Evolutionary conservation across 1,140 invertebrate genomes (phyloP).

Genomic region (Bombus superbus): DNA sequence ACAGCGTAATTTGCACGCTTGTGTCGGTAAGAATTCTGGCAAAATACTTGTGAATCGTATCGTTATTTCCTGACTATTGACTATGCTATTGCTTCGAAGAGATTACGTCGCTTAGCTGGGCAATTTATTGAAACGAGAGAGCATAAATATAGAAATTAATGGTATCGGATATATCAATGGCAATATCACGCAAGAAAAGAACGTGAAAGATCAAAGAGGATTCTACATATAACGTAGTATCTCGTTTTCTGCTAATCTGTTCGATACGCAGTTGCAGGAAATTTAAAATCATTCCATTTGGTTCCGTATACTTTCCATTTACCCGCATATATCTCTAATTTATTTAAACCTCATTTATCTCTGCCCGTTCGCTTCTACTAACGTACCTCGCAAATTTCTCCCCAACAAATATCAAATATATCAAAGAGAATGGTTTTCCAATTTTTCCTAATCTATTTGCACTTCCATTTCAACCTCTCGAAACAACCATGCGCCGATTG

Average conservation of each 20-base stretch:
- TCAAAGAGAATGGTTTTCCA: too few relatives aligned
- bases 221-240: not conserved
- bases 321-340: not conserved
- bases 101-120: too few relatives aligned
- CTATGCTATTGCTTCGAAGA: not conserved
- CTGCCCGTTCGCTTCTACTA: not conserved
- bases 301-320: not conserved
- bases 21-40: not conserved
- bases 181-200: not conserved
- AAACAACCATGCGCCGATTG: not conserved
- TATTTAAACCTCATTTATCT: not conserved
- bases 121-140: not conserved
- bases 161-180: not conserved
- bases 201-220: not conserved
- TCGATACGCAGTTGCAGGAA: not conserved
- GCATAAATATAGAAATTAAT: not conserved
- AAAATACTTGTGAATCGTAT: not conserved
- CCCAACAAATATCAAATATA: not conserved
- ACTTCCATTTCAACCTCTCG: not conserved
- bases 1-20: not conserved
- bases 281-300: not conserved
- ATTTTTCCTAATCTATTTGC: not conserved
- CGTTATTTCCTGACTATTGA: not conserved
- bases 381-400: too few relatives aligned
- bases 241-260: too few relatives aligned